A percentile compares a stretch with the other conserved stretches of the same genome.
Conservation (phyloP, 1,140 invertebrate species). For the Lepidostoma basale region DNA sequence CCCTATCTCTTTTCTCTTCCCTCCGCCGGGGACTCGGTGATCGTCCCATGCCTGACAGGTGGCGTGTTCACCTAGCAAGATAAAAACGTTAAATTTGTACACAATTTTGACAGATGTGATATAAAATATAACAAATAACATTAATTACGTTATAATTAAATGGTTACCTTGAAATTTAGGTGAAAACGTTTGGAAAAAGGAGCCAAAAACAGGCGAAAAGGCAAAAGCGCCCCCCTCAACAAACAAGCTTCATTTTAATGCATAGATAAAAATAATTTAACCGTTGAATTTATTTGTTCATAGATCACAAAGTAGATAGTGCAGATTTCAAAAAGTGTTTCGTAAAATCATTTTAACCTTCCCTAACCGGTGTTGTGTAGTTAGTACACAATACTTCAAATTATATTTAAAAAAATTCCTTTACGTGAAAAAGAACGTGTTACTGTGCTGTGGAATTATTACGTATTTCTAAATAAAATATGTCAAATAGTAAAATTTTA, state of each 20-base stretch:
- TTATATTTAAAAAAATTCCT: too few species aligned
- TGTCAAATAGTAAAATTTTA: too few species aligned
- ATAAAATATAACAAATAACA: not conserved
- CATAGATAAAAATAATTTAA: not conserved
- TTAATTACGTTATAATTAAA: not conserved
- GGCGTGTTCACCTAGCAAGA: conserved; percentile 4
- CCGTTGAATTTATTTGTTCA: too few species aligned
- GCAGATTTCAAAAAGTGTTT: too few species aligned
- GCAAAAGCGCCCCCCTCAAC: conserved; percentile 5
- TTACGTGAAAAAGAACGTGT: too few species aligned
- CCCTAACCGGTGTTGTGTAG: too few species aligned
- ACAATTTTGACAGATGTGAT: not conserved
- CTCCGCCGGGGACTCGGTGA: conserved; percentile 53
- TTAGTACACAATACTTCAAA: too few species aligned
- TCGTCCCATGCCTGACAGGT: conserved; percentile 50
- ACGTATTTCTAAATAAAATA: too few species aligned
- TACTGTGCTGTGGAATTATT: too few species aligned
- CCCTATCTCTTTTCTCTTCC: conserved; percentile 54
- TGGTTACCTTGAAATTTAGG: not conserved
- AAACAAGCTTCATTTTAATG: not conserved
- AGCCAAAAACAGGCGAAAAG: too few species aligned
- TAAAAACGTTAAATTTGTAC: not conserved
- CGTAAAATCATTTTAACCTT: too few species aligned
- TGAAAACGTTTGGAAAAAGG: conserved; percentile 15
- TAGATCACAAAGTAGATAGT: too few species aligned